Evolutionary conservation across 35 echinoderm and acorn worm genomes (phyloP), one percentile per base, ranked within the genome.

Genomic region (Eucidaris tribuloides): DNA sequence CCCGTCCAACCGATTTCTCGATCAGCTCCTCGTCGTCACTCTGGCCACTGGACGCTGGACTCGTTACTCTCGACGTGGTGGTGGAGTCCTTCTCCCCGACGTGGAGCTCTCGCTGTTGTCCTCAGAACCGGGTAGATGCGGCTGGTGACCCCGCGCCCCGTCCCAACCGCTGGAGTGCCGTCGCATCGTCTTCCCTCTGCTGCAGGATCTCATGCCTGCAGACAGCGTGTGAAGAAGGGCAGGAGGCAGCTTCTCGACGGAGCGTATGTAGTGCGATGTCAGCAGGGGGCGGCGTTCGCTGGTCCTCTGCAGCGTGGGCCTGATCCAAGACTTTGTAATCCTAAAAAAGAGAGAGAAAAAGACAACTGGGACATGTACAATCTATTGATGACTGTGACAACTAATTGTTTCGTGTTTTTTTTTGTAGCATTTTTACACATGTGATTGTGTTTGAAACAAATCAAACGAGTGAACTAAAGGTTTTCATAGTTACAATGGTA

Each of bases 201-300:
- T n/a, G n/a, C n/a, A n/a, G n/a, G n/a, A n/a, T n/a, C n/a, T n/a
- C 59, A 82, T 50, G 17, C 77, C n/a, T n/a, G n/a, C 52, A 42
- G 90, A 93, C 28, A 99, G 79, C 7, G 83, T 89, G 55, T 99
- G 83, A 99, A 90, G 87, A 99, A 99, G 24, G 90, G 96, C 32
- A 93, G 65, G 7, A 99, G n/a, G n/a, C n/a, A n/a, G 87, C 42
- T 99, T 86, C 36, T 83, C 87, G 30, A 99, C 82, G 7, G 87
- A 93, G 48, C 89, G 89, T 65, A 99, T 99, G 52, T 70, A 58
- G 50, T 92, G 84, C 87, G 90, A 87, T 57, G 82, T 81, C 58
- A 99, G 74, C 4, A 93, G 83, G 0, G 96, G 96, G 50, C 96
- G 77, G n/a, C 90, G 84, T 40, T 77, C 56, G 7, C 45, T 36